Percentiles rank a stretch among this genome's conserved stretches.
phyloP scores from a whole-genome alignment of 2,888 invertebrate species.

The Vesta saturnalis region DNA sequence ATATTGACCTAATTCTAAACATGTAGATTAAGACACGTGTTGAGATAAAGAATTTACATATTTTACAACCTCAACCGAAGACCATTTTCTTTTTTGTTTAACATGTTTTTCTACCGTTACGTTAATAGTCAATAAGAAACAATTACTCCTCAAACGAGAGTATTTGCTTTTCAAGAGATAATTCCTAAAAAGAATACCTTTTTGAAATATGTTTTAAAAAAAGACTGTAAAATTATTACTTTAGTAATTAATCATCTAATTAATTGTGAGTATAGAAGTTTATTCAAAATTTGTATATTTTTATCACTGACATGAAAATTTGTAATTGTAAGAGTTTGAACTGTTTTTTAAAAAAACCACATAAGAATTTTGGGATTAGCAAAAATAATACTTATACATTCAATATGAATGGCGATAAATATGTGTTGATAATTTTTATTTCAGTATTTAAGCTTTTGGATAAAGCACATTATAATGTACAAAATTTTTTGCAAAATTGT shows the following conservation, averaged over 20 bases:
- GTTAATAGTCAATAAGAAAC: no score
- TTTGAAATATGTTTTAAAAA: no score
- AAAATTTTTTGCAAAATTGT: slow-evolving; percentile 7
- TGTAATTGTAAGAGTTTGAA: no score
- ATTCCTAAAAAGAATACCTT: no score
- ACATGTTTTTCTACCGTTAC: no score
- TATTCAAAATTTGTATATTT: neutral
- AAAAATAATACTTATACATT: no score
- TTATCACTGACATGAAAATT: no score
- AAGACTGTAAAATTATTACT: neutral
- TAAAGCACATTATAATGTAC: slow-evolving; percentile 10
- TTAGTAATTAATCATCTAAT: neutral
- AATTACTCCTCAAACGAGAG: no score
- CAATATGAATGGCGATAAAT: neutral
- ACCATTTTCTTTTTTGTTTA: no score
- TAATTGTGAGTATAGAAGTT: neutral
- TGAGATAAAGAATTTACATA: slow-evolving; percentile 25
- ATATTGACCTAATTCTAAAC: slow-evolving; percentile 34
- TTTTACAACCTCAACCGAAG: slow-evolving; percentile 16
- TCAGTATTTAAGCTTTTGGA: neutral
- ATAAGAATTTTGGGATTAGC: no score
- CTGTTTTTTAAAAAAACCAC: no score
- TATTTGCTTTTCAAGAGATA: no score
- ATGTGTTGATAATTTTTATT: neutral
- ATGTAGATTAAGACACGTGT: slow-evolving; percentile 30